Evolutionary conservation across 2,797 vertebrate genomes (phyloP).

Genomic region (Pipistrellus pygmaeus): DNA sequence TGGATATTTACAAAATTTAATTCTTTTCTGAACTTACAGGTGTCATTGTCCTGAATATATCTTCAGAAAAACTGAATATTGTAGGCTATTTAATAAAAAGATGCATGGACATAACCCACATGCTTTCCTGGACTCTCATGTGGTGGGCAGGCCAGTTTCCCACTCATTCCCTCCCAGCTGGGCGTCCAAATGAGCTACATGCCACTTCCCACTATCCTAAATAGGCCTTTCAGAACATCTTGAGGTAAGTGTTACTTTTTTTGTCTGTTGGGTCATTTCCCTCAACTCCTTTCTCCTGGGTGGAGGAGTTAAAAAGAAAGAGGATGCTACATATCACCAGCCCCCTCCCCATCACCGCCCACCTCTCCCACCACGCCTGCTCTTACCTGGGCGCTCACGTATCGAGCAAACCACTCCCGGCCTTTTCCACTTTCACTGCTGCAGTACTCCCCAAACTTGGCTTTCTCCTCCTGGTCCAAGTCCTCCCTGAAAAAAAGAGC

Average conservation of each 20-base stretch:
- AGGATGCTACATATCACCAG: accelerated
- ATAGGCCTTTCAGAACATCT: not conserved
- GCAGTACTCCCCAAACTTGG: conserved; percentile 96
- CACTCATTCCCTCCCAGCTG: accelerated
- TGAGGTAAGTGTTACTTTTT: not conserved
- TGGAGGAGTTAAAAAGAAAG: no score
- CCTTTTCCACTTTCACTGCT: conserved; percentile 94
- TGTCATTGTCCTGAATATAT: not conserved
- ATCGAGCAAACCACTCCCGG: conserved; percentile 97
- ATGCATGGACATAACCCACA: no score
- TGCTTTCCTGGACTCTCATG: no score
- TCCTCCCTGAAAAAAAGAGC: conserved; percentile 90
- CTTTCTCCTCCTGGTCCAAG: conserved; percentile 97
- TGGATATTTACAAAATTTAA: not conserved
- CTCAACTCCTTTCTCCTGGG: not conserved
- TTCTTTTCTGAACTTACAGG: not conserved
- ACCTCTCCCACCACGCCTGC: conserved; percentile 67
- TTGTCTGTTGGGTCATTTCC: not conserved
- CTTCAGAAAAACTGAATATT: not conserved
- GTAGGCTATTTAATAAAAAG: not conserved
- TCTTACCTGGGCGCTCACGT: conserved; percentile 96
- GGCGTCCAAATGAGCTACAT: not conserved
- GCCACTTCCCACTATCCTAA: not conserved
- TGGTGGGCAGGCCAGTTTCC: no score
- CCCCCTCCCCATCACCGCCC: accelerated